Conservation (phyloP, 2,113 vertebrate species). For the Saimiri boliviensis region DNA sequence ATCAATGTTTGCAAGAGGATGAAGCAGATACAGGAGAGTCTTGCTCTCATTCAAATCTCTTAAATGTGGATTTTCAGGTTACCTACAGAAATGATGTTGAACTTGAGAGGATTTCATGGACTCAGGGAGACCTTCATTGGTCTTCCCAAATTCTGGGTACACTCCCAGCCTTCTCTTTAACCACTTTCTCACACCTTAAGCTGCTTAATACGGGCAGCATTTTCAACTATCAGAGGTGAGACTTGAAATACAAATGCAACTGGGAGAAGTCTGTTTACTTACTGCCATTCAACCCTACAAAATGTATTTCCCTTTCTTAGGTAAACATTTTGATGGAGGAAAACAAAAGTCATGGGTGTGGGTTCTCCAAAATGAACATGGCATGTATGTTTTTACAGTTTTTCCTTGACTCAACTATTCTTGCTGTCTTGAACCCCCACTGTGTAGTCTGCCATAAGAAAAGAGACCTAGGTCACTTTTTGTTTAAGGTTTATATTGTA, state of each 20-base stretch:
- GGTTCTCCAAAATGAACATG: neutral
- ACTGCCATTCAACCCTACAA: neutral
- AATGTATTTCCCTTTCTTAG: neutral
- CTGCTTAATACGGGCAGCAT: neutral
- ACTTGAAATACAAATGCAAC: neutral
- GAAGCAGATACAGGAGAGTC: neutral
- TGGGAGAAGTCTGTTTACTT: neutral
- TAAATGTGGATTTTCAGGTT: neutral
- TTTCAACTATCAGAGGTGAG: neutral
- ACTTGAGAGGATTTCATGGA: neutral
- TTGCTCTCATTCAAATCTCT: neutral
- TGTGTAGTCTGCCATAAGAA: neutral
- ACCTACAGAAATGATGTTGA: neutral
- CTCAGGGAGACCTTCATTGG: neutral
- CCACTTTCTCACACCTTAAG: neutral
- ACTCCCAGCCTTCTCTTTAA: neutral
- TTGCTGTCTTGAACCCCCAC: neutral
- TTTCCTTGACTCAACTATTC: neutral
- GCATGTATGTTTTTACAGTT: neutral
- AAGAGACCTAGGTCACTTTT: neutral
- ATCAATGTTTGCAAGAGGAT: neutral
- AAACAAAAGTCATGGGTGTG: neutral
- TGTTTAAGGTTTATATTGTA: neutral
- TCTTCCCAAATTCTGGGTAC: neutral
- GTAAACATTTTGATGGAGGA: neutral